Evolutionary conservation across 2,888 invertebrate species (phyloP), one percentile per base, ranked within the genome.

Genomic region (Tipula confusa): DNA sequence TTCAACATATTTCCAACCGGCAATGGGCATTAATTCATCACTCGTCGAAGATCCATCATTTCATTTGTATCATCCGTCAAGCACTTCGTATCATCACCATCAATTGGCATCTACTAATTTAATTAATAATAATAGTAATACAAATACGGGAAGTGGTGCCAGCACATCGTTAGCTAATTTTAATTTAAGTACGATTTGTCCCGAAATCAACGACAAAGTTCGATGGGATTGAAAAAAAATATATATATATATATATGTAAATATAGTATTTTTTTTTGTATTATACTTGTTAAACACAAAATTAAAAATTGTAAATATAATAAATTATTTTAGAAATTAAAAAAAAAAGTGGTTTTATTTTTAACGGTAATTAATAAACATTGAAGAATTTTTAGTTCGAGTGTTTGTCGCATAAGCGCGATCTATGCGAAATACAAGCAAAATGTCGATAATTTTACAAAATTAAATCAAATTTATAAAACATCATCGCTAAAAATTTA

Each of bases 151-250:
- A 79, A 83, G 29, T 38, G 85, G 82, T 82, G 84, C 84, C 28
- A 83, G 83, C 4, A 85, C 84, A 31, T 86, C 86, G 82, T 88
- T 93, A 38, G 94, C 95, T 0, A 96, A 95, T 88, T 96, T 96
- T 87, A 95, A 95, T 89, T 90, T 96, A 79, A 95, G 95, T 87
- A 94, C 95, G 0, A 95, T 96, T 86, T 95, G 95, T 88, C 96
- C 96, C 1, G 96, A 96, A 91, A 95, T 96, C 86, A 95, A 95
- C 87, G 91, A 91, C 84, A 91, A 91, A 88, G 90, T 90, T 43
- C 83, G 84, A 1, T 15, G 80, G 80, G 29, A 29, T 29, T 80
- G 29, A 79, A 79, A 48, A n/a, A 64, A 11, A 64, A 18, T 48
- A 48, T 18, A 6, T 48, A 33, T 2, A 33, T 1, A 33, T 33